Base-by-base conservation (phyloP, 2,797 vertebrate genomes). In the Carapus acus region DNA sequence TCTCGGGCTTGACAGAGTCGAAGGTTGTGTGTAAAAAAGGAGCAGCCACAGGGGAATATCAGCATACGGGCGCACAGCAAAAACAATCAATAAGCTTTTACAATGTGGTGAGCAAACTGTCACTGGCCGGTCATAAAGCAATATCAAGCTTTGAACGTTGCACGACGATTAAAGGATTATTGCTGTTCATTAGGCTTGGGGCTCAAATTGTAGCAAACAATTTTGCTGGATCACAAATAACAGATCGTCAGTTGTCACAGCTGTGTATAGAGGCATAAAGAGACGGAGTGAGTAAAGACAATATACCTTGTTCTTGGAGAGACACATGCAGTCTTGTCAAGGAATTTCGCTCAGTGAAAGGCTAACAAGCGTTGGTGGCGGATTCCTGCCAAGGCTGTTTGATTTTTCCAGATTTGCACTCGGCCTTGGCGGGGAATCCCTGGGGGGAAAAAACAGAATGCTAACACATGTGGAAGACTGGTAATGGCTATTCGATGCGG, bases 401-500 rank as follows among this genome's bases (percentile, higher is more conserved):
- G 15, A 71, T 80, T 77, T 74, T 79, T 76, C 49, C 73, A 76
- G 77, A 67, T 73, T 53, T 54, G 21, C 24, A 51, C 65, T 77
- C 56, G 38, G 52, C 57, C 44, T 43, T 29, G 33, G 14, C 24
- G 39, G 57, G 24, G 50, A 43, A 50, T 29, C 27, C 27, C 27
- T 45, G 29, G 22, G 27, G 21, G 42, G 58, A 49, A 2, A 4
- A 54, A 20, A 59, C 58, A 56, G 23, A 44, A 48, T 49, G 19
- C 21, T 29, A 45, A 42, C 34, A 57, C 54, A 29, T 29, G 22
- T 37, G 41, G 62, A 62, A 43, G 50, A 67, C 50, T 63, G 57
- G 9, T 5, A 23, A 43, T 18, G 44, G 19, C 59, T 52, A 27
- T 63, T 59, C 46, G 51, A 48, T 45, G 49, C 27, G 13, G 16